These are phyloP conservation scores for Ceriagrion tenellum DNA, from an alignment of 2,888 invertebrate genomes.

Conservation along the genomic window DNA sequence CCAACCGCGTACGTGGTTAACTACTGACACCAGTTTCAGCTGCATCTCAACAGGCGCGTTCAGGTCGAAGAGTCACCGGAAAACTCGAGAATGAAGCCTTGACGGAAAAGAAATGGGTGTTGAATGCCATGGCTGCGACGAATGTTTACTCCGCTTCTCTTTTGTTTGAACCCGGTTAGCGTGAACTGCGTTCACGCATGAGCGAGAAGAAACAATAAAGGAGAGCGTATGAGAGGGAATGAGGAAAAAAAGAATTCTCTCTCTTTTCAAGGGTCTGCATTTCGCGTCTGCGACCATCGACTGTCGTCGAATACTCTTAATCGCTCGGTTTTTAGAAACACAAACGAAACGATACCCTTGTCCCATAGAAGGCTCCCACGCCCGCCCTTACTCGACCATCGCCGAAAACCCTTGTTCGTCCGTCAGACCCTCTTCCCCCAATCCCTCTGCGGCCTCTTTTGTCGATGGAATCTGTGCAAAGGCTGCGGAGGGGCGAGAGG, in stretches of 20 bases:
- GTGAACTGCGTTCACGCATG: not conserved
- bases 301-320: conserved; percentile 2
- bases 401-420: not conserved
- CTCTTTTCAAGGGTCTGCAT: not conserved
- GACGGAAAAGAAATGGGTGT: too few relatives aligned
- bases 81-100: too few relatives aligned
- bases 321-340: conserved; percentile 7
- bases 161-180: not conserved
- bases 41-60: too few relatives aligned
- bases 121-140: not conserved
- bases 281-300: not conserved
- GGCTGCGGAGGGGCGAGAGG: not conserved
- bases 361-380: not conserved
- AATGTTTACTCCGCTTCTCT: not conserved
- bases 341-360: not conserved
- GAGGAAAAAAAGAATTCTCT: not conserved
- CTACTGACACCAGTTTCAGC: too few relatives aligned
- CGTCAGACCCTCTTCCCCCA: not conserved
- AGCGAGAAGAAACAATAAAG: not conserved
- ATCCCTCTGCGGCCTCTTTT: not conserved
- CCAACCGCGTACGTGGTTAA: too few relatives aligned
- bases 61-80: too few relatives aligned
- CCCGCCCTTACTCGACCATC: not conserved
- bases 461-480: not conserved
- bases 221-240: not conserved